These are phyloP conservation scores for Oncorhynchus gorbuscha DNA, from an alignment of 2,113 vertebrate species.

Conservation along the genomic window DNA sequence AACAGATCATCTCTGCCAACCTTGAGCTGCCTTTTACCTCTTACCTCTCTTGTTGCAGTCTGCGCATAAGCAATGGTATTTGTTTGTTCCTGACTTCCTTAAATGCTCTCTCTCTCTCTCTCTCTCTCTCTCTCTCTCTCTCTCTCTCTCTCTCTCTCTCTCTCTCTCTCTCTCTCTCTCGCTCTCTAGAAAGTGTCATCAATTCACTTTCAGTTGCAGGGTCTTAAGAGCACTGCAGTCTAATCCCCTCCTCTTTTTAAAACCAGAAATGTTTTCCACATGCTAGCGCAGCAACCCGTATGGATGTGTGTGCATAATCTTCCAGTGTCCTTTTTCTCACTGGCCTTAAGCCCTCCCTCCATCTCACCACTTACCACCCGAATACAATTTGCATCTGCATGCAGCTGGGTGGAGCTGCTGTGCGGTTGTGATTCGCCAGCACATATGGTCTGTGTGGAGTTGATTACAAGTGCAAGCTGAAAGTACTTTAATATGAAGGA, in stretches of 20 bases:
- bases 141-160: not conserved
- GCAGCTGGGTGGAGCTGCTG: conserved; percentile 42
- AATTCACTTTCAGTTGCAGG: conserved; percentile 34
- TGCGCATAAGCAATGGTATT: not conserved
- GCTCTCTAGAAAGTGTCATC: conserved; percentile 5
- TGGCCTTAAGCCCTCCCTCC: conserved; percentile 51
- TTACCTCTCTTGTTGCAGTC: not conserved
- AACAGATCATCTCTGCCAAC: not conserved
- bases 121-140: no score
- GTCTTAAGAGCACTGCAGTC: conserved; percentile 38
- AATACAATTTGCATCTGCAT: conserved; percentile 55
- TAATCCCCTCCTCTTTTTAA: conserved; percentile 61
- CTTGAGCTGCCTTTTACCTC: no score
- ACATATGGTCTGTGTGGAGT: conserved; percentile 21
- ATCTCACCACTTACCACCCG: conserved; percentile 30
- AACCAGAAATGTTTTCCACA: conserved; percentile 48
- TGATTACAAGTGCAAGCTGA: conserved; percentile 16
- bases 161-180: not conserved
- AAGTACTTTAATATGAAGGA: conserved; percentile 9
- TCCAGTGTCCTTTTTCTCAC: conserved; percentile 65
- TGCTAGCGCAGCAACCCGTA: conserved; percentile 51
- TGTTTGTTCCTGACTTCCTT: not conserved
- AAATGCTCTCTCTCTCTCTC: not conserved
- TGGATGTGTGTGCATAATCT: conserved; percentile 72
- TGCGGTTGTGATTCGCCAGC: conserved; percentile 17